A percentile compares a stretch with the other conserved stretches of the same genome.
Conservation (phyloP, 2,797 vertebrate genomes). For the Melanotaenia maccullochi region DNA sequence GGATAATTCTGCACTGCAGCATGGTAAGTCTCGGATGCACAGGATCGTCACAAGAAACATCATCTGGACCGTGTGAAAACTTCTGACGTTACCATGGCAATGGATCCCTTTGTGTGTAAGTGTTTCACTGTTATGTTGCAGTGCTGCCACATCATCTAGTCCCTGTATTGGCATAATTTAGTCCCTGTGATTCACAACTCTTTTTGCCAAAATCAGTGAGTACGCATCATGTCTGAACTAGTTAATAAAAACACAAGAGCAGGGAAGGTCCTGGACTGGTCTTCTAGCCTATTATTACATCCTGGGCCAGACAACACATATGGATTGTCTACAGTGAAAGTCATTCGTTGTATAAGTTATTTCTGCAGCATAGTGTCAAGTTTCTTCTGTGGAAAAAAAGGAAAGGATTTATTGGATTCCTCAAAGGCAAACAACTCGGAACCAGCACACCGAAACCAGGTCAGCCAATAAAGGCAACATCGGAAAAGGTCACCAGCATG, state of each 20-base stretch:
- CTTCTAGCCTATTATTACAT: constrained; percentile 11
- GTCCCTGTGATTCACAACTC: constrained; percentile 71
- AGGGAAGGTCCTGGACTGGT: not conserved
- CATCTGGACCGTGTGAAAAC: constrained; percentile 75
- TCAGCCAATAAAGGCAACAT: not conserved
- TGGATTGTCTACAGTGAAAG: constrained; percentile 7
- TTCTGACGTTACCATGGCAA: constrained; percentile 76
- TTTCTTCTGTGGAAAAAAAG: constrained; percentile 9
- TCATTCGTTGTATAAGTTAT: not conserved
- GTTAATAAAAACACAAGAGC: constrained; percentile 53
- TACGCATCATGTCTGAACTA: constrained; percentile 50
- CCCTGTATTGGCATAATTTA: constrained; percentile 63
- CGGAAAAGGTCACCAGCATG: not conserved
- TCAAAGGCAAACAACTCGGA: constrained; percentile 35
- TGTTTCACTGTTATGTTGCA: constrained; percentile 30
- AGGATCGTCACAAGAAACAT: constrained; percentile 63
- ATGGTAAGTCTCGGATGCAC: constrained; percentile 46
- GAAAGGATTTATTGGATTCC: constrained; percentile 32
- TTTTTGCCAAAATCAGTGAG: constrained; percentile 47
- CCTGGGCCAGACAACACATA: constrained; percentile 11
- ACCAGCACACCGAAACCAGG: not conserved
- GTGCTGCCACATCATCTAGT: constrained; percentile 54
- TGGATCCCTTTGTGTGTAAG: constrained; percentile 36
- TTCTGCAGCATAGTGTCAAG: constrained; percentile 11
- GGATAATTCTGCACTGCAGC: constrained; percentile 56